Conservation (phyloP, 2,888 invertebrate species). For the Drosophila pseudotalamancana region DNA sequence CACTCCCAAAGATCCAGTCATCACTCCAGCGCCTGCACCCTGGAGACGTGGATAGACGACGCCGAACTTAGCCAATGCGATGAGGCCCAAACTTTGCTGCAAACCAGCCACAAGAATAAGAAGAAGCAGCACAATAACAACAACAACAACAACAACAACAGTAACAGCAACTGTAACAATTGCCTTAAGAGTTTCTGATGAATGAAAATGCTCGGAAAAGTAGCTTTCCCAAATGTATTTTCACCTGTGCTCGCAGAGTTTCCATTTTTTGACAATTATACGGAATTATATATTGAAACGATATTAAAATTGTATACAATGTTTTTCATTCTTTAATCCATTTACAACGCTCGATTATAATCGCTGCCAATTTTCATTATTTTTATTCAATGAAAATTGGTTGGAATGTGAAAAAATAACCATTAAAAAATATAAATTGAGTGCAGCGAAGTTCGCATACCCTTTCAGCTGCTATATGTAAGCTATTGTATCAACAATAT, state of each 20-base stretch:
- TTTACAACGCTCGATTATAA: conserved; percentile 22
- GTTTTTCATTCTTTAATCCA: conserved; percentile 7
- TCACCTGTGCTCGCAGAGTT: conserved; percentile 8
- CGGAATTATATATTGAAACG: conserved; percentile 13
- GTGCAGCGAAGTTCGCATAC: not conserved
- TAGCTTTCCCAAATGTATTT: conserved; percentile 3
- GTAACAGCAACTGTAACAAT: conserved; percentile 54
- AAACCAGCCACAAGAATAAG: conserved; percentile 14
- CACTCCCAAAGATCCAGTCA: conserved; percentile 79
- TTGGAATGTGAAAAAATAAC: conserved; percentile 44
- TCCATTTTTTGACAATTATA: conserved; percentile 51
- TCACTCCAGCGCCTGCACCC: conserved; percentile 83
- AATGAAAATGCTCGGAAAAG: not conserved
- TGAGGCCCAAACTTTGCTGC: conserved; percentile 53
- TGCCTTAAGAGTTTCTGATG: conserved; percentile 77
- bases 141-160: conserved; percentile 17
- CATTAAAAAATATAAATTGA: conserved; percentile 53
- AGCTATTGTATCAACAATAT: not conserved
- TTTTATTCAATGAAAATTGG: conserved; percentile 70
- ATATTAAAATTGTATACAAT: not conserved
- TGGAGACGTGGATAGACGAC: conserved; percentile 84
- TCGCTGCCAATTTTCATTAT: conserved; percentile 50
- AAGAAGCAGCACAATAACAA: conserved; percentile 3
- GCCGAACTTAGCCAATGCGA: conserved; percentile 60
- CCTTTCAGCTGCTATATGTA: not conserved